Base-by-base conservation (phyloP, 2,113 vertebrate species). In the Salvelinus sp. region DNA sequence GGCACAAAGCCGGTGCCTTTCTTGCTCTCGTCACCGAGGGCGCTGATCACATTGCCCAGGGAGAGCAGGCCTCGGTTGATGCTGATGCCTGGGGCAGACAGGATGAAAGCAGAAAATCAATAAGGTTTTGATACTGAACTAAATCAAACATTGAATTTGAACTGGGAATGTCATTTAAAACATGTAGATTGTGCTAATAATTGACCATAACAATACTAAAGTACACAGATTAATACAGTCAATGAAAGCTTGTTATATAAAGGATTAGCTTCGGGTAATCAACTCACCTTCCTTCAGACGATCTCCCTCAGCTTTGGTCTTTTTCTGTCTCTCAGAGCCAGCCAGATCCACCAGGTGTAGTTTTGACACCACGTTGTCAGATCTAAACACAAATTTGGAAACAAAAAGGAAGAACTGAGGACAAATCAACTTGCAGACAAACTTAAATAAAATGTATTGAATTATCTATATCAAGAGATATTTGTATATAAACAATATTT, bases 311-410 rank as follows among this genome's bases (percentile, higher is more conserved):
- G 98, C 96, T 82, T 98, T 99, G 4, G 97, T 99, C 89, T 98
- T 99, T 86, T 99, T 99, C 76, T 98, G 97, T 73, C 98, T 95
- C 84, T 99, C 98, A 0, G 98, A 99, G 65, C 98, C 98, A 76
- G 98, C 98, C 9, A 99, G 91, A 83, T 99, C 98, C 77, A 99
- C 98, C 25, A 99, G 93, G 79, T 98, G 97, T 0, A 99, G 84
- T 85, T 99, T 99, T 44, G 93, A 96, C 75, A 92, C 92, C 79
- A 94, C 48, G 0, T 86, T 81, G 54, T 93, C 93, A 0, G 5
- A 81, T 66, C 93, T 94, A 76, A 82, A 27, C 10, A 3, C n/a
- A 47, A 3, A 69, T 48, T 66, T 38, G 7, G 18, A 68, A 27
- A 38, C 66, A 65, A 2, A 12, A 38, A 69, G 58, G 58, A n/a